Percentiles rank a stretch among this genome's conserved stretches.
phyloP scores from a whole-genome alignment of 2,888 invertebrate genomes.

The Dynastes maya region DNA sequence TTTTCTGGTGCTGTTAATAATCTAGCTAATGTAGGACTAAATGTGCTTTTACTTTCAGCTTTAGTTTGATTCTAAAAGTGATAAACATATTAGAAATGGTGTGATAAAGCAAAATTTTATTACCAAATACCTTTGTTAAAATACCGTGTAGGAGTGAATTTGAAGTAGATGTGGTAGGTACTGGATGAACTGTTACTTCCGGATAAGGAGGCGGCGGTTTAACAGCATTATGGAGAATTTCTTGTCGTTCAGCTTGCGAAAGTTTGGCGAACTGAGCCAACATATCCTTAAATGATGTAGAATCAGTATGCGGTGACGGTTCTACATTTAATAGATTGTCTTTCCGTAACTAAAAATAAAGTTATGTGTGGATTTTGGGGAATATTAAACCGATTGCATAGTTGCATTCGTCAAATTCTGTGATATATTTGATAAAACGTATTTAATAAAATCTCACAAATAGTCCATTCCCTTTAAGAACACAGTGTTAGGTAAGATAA shows the following conservation, averaged over 20 bases:
- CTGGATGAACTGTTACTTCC: conserved; percentile 85
- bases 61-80: conserved; percentile 64
- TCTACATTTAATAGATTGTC: conserved; percentile 72
- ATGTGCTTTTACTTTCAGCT: conserved; percentile 73
- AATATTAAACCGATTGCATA: neutral
- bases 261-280: conserved; percentile 82
- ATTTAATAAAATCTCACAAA: no score
- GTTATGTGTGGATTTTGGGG: neutral
- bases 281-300: conserved; percentile 80
- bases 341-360: conserved; percentile 60
- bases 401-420: no score
- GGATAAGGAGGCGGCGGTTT: conserved; percentile 81
- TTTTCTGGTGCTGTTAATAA: conserved; percentile 79
- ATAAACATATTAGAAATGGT: conserved; percentile 2
- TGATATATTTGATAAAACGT: no score
- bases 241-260: conserved; percentile 72
- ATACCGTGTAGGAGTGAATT: conserved; percentile 84
- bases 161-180: conserved; percentile 72
- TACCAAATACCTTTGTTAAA: conserved; percentile 76
- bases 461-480: no score
- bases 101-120: neutral
- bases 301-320: conserved; percentile 71
- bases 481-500: no score
- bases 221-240: conserved; percentile 65
- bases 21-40: conserved; percentile 87